A percentile compares a stretch with the other conserved stretches of the same genome.
phyloP scores from a whole-genome alignment of 1,140 invertebrate species.

The Phymastichus coffea region DNA sequence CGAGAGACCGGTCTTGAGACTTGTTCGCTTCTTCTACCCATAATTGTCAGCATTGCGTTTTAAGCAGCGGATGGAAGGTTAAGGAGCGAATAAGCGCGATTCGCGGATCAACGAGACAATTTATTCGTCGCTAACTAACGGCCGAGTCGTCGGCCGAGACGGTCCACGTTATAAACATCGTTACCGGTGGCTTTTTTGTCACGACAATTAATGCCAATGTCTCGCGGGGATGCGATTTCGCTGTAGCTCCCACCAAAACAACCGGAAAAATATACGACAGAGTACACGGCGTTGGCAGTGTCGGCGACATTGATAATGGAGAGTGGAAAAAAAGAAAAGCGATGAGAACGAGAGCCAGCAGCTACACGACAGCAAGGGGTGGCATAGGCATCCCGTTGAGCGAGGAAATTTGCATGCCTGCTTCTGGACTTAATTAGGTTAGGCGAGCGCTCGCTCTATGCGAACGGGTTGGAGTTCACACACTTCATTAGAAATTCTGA shows the following conservation, averaged over 20 bases:
- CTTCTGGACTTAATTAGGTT: constrained; percentile 40
- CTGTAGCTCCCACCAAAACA: neutral
- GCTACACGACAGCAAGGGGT: neutral
- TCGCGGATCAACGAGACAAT: neutral
- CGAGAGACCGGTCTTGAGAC: too few relatives aligned
- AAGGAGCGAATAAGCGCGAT: constrained; percentile 24
- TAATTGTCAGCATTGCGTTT: too few relatives aligned
- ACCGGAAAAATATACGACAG: too few relatives aligned
- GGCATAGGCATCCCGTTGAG: constrained; percentile 30
- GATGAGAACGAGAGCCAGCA: neutral
- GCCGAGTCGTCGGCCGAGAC: neutral
- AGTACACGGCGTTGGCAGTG: too few relatives aligned
- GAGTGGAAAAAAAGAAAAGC: neutral
- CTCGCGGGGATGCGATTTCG: neutral
- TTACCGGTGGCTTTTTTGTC: too few relatives aligned
- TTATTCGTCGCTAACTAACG: neutral
- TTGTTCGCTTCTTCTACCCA: too few relatives aligned
- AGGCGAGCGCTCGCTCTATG: constrained; percentile 10
- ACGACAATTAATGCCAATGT: constrained; percentile 2
- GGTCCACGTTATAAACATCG: too few relatives aligned
- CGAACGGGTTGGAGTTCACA: constrained; percentile 35
- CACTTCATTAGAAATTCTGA: constrained; percentile 36
- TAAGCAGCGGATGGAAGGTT: too few relatives aligned
- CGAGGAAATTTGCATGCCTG: constrained; percentile 37
- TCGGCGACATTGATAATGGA: neutral